Base-by-base conservation (phyloP, 1,140 invertebrate species). In the Bombus affinis region DNA sequence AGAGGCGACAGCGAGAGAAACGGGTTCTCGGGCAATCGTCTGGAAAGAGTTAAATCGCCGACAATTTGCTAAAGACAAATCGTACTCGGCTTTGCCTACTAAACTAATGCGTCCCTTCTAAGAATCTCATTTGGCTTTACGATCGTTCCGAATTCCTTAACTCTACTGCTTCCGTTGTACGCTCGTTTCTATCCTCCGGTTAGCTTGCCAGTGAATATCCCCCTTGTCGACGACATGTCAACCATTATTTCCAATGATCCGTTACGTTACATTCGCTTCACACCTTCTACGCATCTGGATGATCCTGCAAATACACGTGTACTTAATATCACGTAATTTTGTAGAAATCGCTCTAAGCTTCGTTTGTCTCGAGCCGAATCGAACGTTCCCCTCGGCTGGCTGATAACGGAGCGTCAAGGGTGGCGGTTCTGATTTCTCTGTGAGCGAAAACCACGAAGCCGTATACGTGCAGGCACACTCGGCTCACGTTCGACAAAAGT, bases 81-180 rank as follows among this genome's bases (percentile, higher is more conserved):
- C 32, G 39, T 3, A 15, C 5, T 5, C 39, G 10, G 68, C 18
- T 8, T 74, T 37, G 35, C 78, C 59, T 44, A 74, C 47, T 66
- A 22, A 85, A 68, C 57, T 57, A 81, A 85, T 59, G 44, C 13
- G 44, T 62, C 59, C 71, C 59, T 75, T 75, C 70, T 68, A 68
- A 81, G 79, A 85, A 81, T 22, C 79, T 75, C 79, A 35, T 74
- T 85, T 73, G 22, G 37, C 57, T 66, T 81, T 70, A 85, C 78
- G 35, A 68, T 81, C 59, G 44, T 57, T 44, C 35, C 35, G 39
- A 68, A 57, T 68, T 25, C 57, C n/a, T 22, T 3, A 22, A n/a
- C 37, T 18, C 35, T 32, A 35, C n/a, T 3, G 32, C 5, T 62
- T 79, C 76, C 77, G 47, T 72, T 65, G 57, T 42, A 6, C n/a